Evolutionary conservation across 2,888 invertebrate species (phyloP).

Genomic region (Vanessa cardui): DNA sequence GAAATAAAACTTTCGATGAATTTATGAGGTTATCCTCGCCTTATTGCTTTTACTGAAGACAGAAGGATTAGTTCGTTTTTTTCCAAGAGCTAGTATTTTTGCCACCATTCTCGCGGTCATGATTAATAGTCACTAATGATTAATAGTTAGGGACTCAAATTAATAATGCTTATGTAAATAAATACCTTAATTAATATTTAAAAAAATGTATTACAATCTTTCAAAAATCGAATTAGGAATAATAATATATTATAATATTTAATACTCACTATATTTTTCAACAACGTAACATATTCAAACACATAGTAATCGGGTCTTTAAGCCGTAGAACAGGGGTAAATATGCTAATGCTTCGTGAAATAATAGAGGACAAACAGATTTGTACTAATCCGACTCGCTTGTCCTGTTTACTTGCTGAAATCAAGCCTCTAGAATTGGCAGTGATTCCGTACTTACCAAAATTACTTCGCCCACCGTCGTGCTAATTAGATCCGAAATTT

Average conservation of each 20-base stretch:
- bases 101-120: no score
- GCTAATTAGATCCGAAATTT: constrained; percentile 39
- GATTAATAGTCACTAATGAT: no score
- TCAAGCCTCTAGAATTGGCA: constrained; percentile 39
- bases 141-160: no score
- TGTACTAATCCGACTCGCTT: constrained; percentile 38
- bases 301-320: constrained; percentile 20
- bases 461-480: constrained; percentile 41
- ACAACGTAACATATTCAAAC: constrained; percentile 8
- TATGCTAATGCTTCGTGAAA: constrained; percentile 41
- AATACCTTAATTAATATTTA: no score
- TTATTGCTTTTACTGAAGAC: no score
- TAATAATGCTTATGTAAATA: no score
- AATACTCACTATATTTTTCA: neutral
- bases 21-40: no score
- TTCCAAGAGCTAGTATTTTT: no score
- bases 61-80: no score
- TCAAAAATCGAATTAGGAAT: no score
- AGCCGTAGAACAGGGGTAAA: constrained; percentile 31
- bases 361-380: constrained; percentile 36
- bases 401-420: constrained; percentile 37
- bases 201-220: no score
- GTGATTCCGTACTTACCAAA: constrained; percentile 41
- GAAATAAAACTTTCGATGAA: no score
- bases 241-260: neutral